These are phyloP conservation scores for Poliocrania exsul DNA, from an alignment of 2,797 vertebrate species.

Conservation along the genomic window DNA sequence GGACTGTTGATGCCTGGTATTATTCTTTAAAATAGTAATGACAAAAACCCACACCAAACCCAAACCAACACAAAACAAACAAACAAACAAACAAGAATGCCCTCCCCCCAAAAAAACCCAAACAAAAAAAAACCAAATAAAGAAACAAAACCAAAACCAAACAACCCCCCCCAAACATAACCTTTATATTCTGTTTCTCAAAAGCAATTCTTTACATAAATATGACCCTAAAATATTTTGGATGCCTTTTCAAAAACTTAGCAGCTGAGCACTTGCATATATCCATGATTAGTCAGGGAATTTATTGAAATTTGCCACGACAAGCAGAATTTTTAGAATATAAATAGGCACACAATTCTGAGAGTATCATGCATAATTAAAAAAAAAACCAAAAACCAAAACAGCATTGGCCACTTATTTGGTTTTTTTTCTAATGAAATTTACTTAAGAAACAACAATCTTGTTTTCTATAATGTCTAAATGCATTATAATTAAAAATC, in stretches of 20 bases:
- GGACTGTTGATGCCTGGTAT: background rate
- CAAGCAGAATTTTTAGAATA: background rate
- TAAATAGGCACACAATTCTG: background rate
- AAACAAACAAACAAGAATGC: too few species aligned
- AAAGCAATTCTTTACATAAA: background rate
- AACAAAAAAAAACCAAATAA: background rate
- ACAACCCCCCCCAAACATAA: background rate
- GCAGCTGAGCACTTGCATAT: background rate
- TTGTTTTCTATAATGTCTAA: background rate
- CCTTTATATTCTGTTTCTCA: background rate
- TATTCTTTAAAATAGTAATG: background rate
- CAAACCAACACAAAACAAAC: background rate
- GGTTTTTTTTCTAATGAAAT: conserved; percentile 11
- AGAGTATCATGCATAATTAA: background rate
- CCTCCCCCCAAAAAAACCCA: too few species aligned
- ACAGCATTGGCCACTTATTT: background rate
- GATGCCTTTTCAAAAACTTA: background rate
- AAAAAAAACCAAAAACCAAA: background rate
- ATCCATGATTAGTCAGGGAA: background rate
- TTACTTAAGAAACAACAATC: conserved; percentile 8
- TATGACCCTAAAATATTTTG: background rate
- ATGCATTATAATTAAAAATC: background rate
- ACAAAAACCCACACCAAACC: background rate
- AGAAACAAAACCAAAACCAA: background rate
- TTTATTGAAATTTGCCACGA: background rate